These are phyloP conservation scores for Machimus rusticus DNA, from an alignment of 2,888 invertebrate genomes.

Conservation along the genomic window DNA sequence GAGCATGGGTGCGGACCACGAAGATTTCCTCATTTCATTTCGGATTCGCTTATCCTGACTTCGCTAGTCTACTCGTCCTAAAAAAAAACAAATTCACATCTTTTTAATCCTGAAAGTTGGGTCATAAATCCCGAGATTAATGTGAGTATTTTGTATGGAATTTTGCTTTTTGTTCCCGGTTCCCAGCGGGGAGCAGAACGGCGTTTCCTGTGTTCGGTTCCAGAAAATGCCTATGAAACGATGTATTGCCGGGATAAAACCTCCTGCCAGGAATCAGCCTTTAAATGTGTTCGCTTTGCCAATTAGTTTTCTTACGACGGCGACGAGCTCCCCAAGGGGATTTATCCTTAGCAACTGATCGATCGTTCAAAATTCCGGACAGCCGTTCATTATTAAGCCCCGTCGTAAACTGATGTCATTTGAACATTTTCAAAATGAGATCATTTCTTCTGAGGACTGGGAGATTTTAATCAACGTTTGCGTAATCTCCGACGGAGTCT, in stretches of 20 bases:
- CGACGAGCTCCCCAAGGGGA: background rate
- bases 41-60: background rate
- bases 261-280: background rate
- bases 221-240: background rate
- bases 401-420: background rate
- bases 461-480: background rate
- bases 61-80: background rate
- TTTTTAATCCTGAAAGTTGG: background rate
- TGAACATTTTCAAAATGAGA: background rate
- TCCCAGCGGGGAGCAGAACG: background rate
- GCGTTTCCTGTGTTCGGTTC: background rate
- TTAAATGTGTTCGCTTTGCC: background rate
- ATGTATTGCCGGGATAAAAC: background rate
- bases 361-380: background rate
- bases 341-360: background rate
- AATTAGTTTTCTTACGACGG: background rate
- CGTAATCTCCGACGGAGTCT: background rate
- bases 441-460: background rate
- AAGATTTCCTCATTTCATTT: background rate
- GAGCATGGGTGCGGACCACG: background rate
- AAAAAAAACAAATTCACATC: background rate
- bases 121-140: background rate
- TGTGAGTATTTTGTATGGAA: background rate
- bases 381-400: background rate
- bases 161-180: background rate